Base-by-base conservation (phyloP, 2,888 invertebrate genomes). In the Ligdia adustata region DNA sequence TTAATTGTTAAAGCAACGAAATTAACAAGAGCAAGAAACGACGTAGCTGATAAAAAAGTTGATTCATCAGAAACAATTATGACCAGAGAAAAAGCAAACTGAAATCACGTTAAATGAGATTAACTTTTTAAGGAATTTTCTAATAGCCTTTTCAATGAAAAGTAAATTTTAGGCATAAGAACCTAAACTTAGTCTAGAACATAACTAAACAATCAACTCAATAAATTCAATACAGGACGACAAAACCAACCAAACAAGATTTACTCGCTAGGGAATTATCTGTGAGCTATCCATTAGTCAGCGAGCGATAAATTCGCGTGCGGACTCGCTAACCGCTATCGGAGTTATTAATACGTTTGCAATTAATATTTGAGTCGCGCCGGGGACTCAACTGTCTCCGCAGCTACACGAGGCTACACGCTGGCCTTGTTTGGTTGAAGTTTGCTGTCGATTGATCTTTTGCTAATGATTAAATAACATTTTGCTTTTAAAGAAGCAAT, bases 321-420 rank as follows among this genome's bases (percentile, higher is more conserved):
- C 58, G 49, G 57, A 60, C 51, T 41, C 54, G 58, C 62, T 69
- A 59, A 54, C 43, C 56, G 55, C 62, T 72, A 75, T 72, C 68
- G 47, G 52, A 52, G 55, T 65, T 72, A 76, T 76, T 73, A 75
- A 77, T 78, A 78, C 73, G 71, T 73, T 75, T 57, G 82, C 79
- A 79, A 79, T 84, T 75, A 83, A 79, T 80, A 76, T 74, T 62
- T 61, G 67, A 55, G 48, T 39, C 46, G 50, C 44, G 55, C 46
- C 50, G 52, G 22, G n/a, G 33, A 12, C 32, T 18, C 1, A 12
- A 9, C 37, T 33, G 27, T 13, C n/a, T n/a, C n/a, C n/a, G n/a
- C n/a, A n/a, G n/a, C n/a, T n/a, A n/a, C n/a, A n/a, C n/a, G n/a
- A n/a, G n/a, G n/a, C n/a, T n/a, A n/a, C n/a, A n/a, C n/a, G n/a